Conservation (phyloP, 1,140 invertebrate genomes). For the Cepaea nemoralis region DNA sequence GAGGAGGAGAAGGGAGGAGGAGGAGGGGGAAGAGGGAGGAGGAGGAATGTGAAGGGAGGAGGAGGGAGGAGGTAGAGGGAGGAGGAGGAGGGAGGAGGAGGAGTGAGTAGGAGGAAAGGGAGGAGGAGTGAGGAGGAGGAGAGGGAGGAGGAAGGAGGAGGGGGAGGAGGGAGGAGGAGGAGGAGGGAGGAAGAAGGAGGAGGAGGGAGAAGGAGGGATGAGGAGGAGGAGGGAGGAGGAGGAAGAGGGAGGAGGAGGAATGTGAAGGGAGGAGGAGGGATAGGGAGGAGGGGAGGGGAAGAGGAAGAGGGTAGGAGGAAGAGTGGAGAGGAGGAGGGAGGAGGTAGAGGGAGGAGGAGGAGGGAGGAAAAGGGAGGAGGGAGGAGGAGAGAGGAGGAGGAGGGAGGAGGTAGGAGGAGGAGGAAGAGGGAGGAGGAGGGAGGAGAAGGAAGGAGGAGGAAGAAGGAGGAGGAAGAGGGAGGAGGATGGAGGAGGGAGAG, state of each 20-base stretch:
- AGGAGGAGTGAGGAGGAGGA: no score
- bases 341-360: background rate
- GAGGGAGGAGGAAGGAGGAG: background rate
- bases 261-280: no score
- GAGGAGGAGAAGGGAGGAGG: background rate
- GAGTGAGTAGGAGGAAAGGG: no score
- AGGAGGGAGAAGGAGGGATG: background rate
- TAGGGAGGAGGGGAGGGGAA: no score
- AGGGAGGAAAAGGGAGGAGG: background rate
- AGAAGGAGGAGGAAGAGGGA: background rate
- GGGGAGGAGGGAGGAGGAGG: background rate
- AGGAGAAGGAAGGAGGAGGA: conserved; percentile 6
- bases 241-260: no score
- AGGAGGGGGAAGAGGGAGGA: background rate
- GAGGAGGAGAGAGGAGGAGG: background rate
- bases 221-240: background rate
- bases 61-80: background rate
- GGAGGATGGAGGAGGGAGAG: no score
- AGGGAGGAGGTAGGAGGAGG: no score
- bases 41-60: no score
- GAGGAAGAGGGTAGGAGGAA: no score
- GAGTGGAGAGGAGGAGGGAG: background rate
- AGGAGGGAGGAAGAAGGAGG: background rate
- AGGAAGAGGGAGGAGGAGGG: background rate
- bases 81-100: background rate